Evolutionary conservation across 2,888 invertebrate genomes (phyloP).

Genomic region (Dasysyrphus tricinctus): DNA sequence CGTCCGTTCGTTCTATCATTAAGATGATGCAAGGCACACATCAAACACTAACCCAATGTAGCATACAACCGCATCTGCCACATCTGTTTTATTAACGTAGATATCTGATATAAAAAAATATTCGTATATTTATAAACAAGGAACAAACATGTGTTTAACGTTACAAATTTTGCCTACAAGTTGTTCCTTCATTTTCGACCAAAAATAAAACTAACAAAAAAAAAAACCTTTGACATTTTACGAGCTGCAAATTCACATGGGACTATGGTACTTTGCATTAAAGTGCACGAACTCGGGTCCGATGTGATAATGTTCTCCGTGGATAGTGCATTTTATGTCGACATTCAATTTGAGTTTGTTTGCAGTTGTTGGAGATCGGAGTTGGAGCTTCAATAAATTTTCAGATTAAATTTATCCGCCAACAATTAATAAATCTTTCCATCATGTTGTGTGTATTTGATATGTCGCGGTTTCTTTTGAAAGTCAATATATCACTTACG

Average conservation of each 20-base stretch:
- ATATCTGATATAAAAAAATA: neutral
- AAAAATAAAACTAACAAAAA: slow-evolving; percentile 8
- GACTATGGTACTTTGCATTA: slow-evolving; percentile 5
- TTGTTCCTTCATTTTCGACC: slow-evolving; percentile 19
- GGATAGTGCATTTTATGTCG: neutral
- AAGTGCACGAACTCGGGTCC: slow-evolving; percentile 38
- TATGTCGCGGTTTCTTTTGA: slow-evolving; percentile 18
- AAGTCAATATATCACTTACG: slow-evolving; percentile 11
- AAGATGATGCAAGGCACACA: slow-evolving; percentile 44
- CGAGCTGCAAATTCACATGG: slow-evolving; percentile 57
- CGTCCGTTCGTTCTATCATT: slow-evolving; percentile 52
- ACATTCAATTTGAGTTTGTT: slow-evolving; percentile 20
- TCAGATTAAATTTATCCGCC: slow-evolving; percentile 40
- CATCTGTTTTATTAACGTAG: slow-evolving; percentile 41
- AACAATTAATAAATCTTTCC: slow-evolving; percentile 60
- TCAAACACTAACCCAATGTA: slow-evolving; percentile 28
- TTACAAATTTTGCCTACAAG: slow-evolving; percentile 58
- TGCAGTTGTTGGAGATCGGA: slow-evolving; percentile 5
- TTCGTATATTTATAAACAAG: slow-evolving; percentile 7
- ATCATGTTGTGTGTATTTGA: slow-evolving; percentile 24
- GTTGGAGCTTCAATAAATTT: slow-evolving; percentile 1
- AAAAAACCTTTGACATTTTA: slow-evolving; percentile 63
- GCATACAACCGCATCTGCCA: slow-evolving; percentile 57
- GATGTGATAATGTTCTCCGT: slow-evolving; percentile 32
- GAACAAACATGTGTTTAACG: slow-evolving; percentile 57